These are phyloP conservation scores for Aphodius granarius DNA, from an alignment of 2,888 invertebrate genomes.

Conservation along the genomic window DNA sequence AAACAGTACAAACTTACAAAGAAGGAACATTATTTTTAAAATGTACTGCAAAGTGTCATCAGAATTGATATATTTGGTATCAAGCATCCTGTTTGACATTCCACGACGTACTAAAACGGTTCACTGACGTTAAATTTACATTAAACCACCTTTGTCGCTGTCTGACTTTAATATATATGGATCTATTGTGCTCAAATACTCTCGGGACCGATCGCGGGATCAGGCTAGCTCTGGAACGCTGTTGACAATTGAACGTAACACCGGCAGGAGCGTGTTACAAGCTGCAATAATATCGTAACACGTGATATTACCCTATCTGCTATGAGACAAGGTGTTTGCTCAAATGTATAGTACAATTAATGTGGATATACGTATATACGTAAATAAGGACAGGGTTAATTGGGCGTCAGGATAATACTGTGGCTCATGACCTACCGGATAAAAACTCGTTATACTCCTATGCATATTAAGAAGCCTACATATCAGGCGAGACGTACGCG, in stretches of 20 bases:
- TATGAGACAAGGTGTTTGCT: neutral
- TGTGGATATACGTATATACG: neutral
- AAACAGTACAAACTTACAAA: no score
- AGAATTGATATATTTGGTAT: no score
- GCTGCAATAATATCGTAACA: neutral
- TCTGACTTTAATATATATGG: neutral
- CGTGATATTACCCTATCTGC: neutral
- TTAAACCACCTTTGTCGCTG: neutral
- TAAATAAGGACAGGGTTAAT: neutral
- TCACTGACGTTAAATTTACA: neutral
- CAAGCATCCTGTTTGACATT: neutral
- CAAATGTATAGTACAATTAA: neutral
- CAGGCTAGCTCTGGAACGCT: neutral
- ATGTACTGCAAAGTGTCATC: no score
- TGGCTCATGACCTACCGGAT: neutral
- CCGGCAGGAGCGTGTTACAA: neutral
- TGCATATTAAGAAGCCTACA: no score
- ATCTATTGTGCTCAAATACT: neutral
- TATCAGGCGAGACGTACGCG: no score
- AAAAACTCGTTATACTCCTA: no score
- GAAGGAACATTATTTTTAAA: no score
- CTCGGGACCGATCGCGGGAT: neutral
- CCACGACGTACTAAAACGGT: neutral
- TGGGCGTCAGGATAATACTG: neutral
- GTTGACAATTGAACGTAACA: neutral